These are phyloP conservation scores for Atta colombica DNA, from an alignment of 1,140 invertebrate species.

Conservation along the genomic window DNA sequence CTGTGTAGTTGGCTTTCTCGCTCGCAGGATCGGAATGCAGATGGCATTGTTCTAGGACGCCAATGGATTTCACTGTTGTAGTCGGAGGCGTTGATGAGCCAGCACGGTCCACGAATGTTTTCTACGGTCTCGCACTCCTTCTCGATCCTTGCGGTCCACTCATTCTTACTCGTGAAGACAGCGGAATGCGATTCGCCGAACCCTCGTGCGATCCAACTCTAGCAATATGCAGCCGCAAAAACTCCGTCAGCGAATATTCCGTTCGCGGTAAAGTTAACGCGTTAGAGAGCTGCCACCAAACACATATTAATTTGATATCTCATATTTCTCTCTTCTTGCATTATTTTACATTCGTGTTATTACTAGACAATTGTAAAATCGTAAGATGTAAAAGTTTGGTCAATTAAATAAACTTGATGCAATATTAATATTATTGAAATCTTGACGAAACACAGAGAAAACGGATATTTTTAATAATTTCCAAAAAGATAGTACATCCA, in stretches of 20 bases:
- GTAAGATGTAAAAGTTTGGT: neutral
- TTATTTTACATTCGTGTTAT: neutral
- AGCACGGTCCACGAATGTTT: constrained; percentile 83
- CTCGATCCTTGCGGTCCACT: constrained; percentile 55
- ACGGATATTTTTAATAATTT: constrained; percentile 34
- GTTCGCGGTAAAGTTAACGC: constrained; percentile 28
- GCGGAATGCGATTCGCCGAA: constrained; percentile 79
- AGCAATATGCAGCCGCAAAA: constrained; percentile 75
- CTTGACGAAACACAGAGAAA: neutral
- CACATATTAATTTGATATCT: constrained; percentile 16
- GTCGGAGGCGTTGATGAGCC: constrained; percentile 84
- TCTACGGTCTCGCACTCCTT: constrained; percentile 72
- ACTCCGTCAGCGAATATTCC: constrained; percentile 42
- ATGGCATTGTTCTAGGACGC: constrained; percentile 79
- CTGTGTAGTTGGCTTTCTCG: constrained; percentile 67
- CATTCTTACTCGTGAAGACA: constrained; percentile 80
- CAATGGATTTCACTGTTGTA: constrained; percentile 74
- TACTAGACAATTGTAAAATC: neutral
- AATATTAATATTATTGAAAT: neutral
- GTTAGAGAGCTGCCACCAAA: constrained; percentile 19
- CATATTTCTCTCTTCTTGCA: neutral
- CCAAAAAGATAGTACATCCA: neutral
- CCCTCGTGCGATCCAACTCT: constrained; percentile 65
- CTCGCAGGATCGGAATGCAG: constrained; percentile 80
- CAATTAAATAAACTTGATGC: constrained; percentile 2